Evolutionary conservation across 2,113 vertebrate genomes (phyloP).

Genomic region (Thalassarche chlororhynchos): DNA sequence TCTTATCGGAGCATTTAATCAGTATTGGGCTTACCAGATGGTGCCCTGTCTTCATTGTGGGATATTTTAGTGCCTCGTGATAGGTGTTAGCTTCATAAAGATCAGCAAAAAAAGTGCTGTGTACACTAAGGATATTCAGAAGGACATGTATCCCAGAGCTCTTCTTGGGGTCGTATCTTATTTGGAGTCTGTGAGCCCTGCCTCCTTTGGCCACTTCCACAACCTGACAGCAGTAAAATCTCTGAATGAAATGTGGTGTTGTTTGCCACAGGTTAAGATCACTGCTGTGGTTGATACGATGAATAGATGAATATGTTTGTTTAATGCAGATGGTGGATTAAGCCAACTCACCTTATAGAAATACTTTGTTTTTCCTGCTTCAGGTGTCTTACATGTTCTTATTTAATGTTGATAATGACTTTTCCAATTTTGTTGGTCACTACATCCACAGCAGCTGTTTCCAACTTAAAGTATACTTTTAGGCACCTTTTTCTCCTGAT

Average conservation of each 20-base stretch:
- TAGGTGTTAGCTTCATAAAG: neutral
- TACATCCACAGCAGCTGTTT: neutral
- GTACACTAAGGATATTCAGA: neutral
- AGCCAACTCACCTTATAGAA: neutral
- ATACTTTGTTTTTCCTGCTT: neutral
- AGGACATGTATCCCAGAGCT: neutral
- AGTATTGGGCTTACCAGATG: neutral
- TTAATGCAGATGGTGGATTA: neutral
- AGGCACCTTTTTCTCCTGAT: neutral
- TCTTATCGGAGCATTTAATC: neutral
- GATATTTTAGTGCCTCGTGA: neutral
- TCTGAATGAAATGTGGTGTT: accelerated
- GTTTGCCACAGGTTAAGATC: neutral
- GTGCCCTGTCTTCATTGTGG: neutral
- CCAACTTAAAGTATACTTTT: neutral
- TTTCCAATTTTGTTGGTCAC: neutral
- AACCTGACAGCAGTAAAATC: neutral
- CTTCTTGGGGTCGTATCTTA: accelerated
- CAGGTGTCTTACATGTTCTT: neutral
- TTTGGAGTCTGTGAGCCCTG: neutral
- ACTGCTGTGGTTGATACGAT: neutral
- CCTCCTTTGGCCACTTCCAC: neutral
- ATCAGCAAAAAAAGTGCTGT: neutral
- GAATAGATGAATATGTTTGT: neutral
- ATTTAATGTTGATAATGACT: neutral